These are phyloP conservation scores for Brenthis ino DNA, from an alignment of 2,888 invertebrate genomes.

Conservation along the genomic window DNA sequence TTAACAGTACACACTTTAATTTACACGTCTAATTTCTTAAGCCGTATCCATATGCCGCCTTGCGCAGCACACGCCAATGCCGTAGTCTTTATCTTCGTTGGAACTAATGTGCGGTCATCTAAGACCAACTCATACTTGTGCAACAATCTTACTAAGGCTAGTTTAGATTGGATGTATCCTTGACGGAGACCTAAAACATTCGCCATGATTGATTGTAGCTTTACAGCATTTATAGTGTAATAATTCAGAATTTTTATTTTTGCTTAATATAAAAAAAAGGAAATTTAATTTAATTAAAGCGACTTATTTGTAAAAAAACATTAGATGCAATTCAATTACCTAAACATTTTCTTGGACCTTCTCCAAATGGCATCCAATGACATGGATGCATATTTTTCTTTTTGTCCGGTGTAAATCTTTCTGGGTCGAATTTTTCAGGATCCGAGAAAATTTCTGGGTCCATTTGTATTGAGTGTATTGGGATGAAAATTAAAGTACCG, in stretches of 20 bases:
- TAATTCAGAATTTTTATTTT: not conserved
- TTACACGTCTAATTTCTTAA: slow-evolving; percentile 49
- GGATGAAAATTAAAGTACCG: slow-evolving; percentile 77
- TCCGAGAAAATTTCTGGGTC: slow-evolving; percentile 83
- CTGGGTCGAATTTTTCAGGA: slow-evolving; percentile 84
- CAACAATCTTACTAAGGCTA: slow-evolving; percentile 68
- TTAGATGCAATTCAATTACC: slow-evolving; percentile 55
- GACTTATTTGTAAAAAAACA: too few species aligned
- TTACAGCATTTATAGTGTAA: not conserved
- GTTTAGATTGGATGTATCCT: slow-evolving; percentile 74
- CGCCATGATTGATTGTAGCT: not conserved
- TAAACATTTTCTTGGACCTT: slow-evolving; percentile 81
- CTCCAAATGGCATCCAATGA: slow-evolving; percentile 82
- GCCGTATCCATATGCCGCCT: slow-evolving; percentile 67
- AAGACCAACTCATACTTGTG: slow-evolving; percentile 62
- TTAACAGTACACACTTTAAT: too few species aligned
- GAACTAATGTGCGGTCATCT: slow-evolving; percentile 62
- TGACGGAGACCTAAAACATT: slow-evolving; percentile 64
- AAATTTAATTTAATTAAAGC: not conserved
- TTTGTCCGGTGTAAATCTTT: slow-evolving; percentile 80
- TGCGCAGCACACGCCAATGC: slow-evolving; percentile 64
- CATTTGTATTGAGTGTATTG: slow-evolving; percentile 82
- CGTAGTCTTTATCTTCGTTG: slow-evolving; percentile 61
- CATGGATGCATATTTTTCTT: slow-evolving; percentile 77
- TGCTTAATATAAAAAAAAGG: not conserved